Base-by-base conservation (phyloP, 2,797 vertebrate genomes). In the Pipistrellus nathusii region DNA sequence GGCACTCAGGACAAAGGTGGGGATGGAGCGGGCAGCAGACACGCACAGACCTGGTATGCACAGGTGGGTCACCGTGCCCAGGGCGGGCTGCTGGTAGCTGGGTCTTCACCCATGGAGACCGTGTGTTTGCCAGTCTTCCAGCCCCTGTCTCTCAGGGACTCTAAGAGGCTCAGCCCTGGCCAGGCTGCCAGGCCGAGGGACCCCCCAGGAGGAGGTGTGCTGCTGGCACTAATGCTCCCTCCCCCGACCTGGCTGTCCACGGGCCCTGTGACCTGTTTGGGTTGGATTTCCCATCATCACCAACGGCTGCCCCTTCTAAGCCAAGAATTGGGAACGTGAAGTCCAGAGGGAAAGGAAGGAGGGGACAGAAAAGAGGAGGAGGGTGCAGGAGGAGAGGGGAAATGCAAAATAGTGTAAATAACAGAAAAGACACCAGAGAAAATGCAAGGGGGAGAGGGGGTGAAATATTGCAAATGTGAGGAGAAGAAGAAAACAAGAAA, bases 31-130 rank as follows among this genome's bases (percentile, higher is more conserved):
- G n/a, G 27, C 20, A 44, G 68, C 59, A n/a, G 75, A 48, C 57
- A 9, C 0, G 30, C 12, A 2, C 23, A 35, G 51, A 20, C 12
- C n/a, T 27, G 73, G 38, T 21, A 25, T 11, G 48, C 32, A 25
- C 38, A 2, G 44, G 44, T 1, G 8, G 44, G 44, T 11, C 8
- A 11, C 44, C 1, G 0, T 0, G 2, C 23, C 2, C 11, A 0
- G 27, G 11, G 44, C 15, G 6, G 15, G 27, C 5, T 3, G 25
- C n/a, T 57, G 38, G 71, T 83, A 83, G 51, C 12, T 6, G 46
- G 3, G 8, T 27, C 12, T 21, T 57, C 11, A 0, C 35, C 11
- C n/a, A 6, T n/a, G n/a, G 44, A 38, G 35, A 20, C 53, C 53
- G 55, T 25, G 55, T 9, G 35, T 5, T 25, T 57, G 25, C 25